Conservation (phyloP, 2,797 vertebrate species). For the Oreochromis mossambicus region DNA sequence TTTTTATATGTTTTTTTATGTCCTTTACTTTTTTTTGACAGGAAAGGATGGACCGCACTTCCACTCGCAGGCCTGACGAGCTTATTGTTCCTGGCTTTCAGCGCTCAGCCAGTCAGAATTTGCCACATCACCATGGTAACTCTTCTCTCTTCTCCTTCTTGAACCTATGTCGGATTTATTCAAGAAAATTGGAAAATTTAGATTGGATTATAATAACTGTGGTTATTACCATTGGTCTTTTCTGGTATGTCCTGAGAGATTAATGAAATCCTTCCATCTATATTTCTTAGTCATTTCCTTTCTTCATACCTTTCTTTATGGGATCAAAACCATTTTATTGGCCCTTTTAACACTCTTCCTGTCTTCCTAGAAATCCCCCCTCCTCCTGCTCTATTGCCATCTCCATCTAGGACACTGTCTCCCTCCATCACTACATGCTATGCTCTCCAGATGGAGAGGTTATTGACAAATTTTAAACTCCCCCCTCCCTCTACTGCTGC, state of each 20-base stretch:
- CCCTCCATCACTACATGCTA: conserved; percentile 21
- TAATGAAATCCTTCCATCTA: not conserved
- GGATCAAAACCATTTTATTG: not conserved
- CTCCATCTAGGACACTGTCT: conserved; percentile 34
- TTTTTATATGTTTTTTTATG: not conserved
- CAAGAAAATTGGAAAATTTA: not conserved
- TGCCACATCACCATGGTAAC: conserved; percentile 85
- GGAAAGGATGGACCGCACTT: conserved; percentile 87
- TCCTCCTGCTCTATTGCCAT: not conserved
- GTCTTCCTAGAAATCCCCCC: conserved; percentile 20
- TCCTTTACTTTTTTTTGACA: conserved; percentile 53
- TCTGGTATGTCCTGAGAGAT: not conserved
- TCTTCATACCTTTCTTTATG: not conserved
- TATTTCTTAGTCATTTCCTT: not conserved
- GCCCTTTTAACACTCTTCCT: conserved; percentile 6
- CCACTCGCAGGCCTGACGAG: conserved; percentile 75
- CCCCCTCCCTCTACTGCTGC: not conserved
- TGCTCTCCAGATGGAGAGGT: conserved; percentile 45
- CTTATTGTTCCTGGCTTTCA: conserved; percentile 81
- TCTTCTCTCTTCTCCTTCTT: not conserved
- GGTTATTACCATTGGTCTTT: not conserved
- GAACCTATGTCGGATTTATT: not conserved
- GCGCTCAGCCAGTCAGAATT: conserved; percentile 72
- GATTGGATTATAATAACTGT: not conserved
- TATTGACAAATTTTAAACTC: conserved; percentile 33